phyloP scores from a whole-genome alignment of 1,140 invertebrate genomes.

The Rhagoletis zephyria region DNA sequence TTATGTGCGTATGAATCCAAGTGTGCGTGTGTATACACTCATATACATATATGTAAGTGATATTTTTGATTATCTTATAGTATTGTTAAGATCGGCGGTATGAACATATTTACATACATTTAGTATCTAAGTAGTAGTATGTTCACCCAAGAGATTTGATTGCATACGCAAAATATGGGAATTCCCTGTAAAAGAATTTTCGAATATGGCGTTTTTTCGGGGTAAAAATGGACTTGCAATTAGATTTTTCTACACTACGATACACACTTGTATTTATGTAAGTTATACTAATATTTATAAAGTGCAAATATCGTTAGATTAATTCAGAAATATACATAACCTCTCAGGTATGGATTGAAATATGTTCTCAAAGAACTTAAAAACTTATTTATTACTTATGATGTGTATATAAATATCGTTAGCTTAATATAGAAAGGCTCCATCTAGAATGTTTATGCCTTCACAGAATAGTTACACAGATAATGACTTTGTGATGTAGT shows the following conservation, averaged over 20 bases:
- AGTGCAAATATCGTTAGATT: background rate
- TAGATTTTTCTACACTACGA: background rate
- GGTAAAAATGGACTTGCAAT: constrained; percentile 15
- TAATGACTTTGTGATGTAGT: too few relatives aligned
- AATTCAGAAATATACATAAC: background rate
- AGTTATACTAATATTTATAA: constrained; percentile 6
- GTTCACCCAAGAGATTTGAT: constrained; percentile 8
- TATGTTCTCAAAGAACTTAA: too few relatives aligned
- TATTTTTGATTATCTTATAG: constrained; percentile 41
- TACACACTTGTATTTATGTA: background rate
- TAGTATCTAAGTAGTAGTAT: background rate
- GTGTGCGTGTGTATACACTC: background rate
- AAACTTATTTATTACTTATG: too few relatives aligned
- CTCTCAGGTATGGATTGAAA: background rate
- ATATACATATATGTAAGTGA: background rate
- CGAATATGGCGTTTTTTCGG: background rate
- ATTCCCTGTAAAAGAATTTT: constrained; percentile 17
- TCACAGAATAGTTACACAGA: too few relatives aligned
- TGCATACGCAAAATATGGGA: constrained; percentile 31
- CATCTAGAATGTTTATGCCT: background rate
- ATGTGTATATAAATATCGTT: too few relatives aligned
- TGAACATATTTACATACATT: background rate
- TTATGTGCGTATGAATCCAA: background rate
- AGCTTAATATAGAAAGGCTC: background rate
- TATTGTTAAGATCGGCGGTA: constrained; percentile 33